Percentiles rank a stretch among this genome's conserved stretches.
phyloP scores from a whole-genome alignment of 2,113 vertebrate species.

The Lipotes vexillifer region DNA sequence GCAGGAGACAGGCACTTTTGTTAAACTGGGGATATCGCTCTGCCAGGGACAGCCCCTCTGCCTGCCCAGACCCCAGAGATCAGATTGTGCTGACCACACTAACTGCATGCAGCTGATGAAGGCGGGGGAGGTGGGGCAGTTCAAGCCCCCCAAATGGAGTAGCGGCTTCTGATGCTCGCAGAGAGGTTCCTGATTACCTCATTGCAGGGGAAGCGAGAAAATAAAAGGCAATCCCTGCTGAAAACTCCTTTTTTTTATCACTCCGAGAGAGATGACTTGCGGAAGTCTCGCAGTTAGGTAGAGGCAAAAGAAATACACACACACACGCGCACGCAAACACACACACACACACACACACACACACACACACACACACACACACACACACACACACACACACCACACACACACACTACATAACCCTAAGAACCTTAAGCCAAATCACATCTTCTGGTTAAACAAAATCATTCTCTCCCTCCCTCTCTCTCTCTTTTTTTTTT shows the following conservation, averaged over 20 bases:
- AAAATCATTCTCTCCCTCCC: not conserved
- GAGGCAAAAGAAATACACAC: not conserved
- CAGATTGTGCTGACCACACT: not conserved
- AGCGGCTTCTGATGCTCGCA: not conserved
- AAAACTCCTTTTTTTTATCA: not conserved
- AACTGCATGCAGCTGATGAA: slow-evolving; percentile 1
- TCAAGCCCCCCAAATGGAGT: slow-evolving; percentile 20
- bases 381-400: not conserved
- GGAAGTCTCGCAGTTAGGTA: not conserved
- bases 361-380: not conserved
- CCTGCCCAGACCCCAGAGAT: not conserved
- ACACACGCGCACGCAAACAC: not conserved
- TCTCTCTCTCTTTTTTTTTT: not conserved
- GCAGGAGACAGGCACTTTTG: slow-evolving; percentile 43
- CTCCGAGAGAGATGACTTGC: not conserved
- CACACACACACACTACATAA: not conserved
- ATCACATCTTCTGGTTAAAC: not conserved
- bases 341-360: not conserved
- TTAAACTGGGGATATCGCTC: slow-evolving; percentile 49
- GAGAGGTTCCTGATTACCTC: slow-evolving; percentile 57
- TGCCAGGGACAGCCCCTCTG: slow-evolving; percentile 35
- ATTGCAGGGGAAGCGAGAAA: slow-evolving; percentile 14
- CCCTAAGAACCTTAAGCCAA: not conserved
- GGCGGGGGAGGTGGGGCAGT: not conserved
- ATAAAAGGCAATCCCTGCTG: slow-evolving; percentile 21